These are phyloP conservation scores for Stictonetta naevosa DNA, from an alignment of 2,113 vertebrate species.

Conservation along the genomic window DNA sequence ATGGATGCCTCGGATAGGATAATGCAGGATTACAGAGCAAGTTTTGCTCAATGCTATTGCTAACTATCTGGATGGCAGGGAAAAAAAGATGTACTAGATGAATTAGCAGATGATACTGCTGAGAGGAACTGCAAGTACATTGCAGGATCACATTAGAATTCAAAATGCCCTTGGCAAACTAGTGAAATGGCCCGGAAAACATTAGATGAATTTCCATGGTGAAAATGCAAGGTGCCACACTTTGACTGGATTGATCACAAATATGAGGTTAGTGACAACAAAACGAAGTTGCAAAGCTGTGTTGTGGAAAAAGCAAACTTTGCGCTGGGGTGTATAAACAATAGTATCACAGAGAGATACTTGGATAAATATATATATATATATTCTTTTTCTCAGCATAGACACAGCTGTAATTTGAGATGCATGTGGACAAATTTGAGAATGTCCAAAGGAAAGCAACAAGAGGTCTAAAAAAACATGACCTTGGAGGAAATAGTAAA, in stretches of 20 bases:
- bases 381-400: background rate
- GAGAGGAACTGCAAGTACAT: background rate
- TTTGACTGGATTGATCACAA: slow-evolving; percentile 47
- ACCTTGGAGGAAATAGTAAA: slow-evolving; percentile 45
- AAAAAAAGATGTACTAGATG: background rate
- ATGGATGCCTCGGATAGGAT: background rate
- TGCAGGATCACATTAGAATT: background rate
- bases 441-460: slow-evolving; percentile 29
- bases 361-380: background rate
- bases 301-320: background rate
- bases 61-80: background rate
- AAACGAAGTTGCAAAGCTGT: background rate
- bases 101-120: background rate
- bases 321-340: background rate
- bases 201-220: background rate
- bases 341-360: background rate
- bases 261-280: background rate
- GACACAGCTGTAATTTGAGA: background rate
- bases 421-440: background rate
- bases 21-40: background rate
- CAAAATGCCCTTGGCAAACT: slow-evolving; percentile 33
- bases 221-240: slow-evolving; percentile 22
- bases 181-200: slow-evolving; percentile 50
- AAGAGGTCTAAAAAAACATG: slow-evolving; percentile 43
- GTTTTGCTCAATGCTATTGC: background rate